A percentile compares a stretch with the other conserved stretches of the same genome.
Conservation (phyloP, 2,888 invertebrate species). For the Heliconius aoede region DNA sequence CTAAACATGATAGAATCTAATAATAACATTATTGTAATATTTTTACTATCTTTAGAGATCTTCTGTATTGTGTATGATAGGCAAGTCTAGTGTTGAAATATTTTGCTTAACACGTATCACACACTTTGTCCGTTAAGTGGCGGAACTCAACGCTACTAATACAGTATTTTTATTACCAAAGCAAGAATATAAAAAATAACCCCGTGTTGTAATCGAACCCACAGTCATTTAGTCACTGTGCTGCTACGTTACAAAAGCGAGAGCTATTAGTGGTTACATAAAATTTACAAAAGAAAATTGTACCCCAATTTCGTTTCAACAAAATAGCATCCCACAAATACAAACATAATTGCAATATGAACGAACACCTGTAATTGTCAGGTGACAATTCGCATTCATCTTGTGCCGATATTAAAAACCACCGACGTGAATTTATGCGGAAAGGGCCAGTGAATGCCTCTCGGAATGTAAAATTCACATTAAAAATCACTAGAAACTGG, state of each 20-base stretch:
- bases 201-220: neutral
- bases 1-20: neutral
- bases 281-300: neutral
- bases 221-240: neutral
- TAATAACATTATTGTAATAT: slow-evolving; percentile 10
- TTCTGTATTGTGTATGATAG: neutral
- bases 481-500: slow-evolving; percentile 46
- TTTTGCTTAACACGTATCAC: too few relatives aligned
- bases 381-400: slow-evolving; percentile 36
- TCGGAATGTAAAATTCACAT: slow-evolving; percentile 45
- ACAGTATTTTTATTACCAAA: neutral
- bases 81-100: too few relatives aligned
- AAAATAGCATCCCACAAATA: slow-evolving; percentile 16
- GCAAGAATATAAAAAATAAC: neutral
- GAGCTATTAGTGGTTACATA: neutral
- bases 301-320: neutral
- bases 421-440: slow-evolving; percentile 58
- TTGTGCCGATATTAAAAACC: slow-evolving; percentile 61
- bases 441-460: slow-evolving; percentile 49
- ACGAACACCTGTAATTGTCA: slow-evolving; percentile 59
- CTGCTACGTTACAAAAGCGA: neutral
- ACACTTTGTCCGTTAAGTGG: too few relatives aligned
- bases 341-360: slow-evolving; percentile 36
- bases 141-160: too few relatives aligned
- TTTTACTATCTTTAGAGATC: neutral